Conservation (phyloP, 2,113 vertebrate genomes). For the human region DNA sequence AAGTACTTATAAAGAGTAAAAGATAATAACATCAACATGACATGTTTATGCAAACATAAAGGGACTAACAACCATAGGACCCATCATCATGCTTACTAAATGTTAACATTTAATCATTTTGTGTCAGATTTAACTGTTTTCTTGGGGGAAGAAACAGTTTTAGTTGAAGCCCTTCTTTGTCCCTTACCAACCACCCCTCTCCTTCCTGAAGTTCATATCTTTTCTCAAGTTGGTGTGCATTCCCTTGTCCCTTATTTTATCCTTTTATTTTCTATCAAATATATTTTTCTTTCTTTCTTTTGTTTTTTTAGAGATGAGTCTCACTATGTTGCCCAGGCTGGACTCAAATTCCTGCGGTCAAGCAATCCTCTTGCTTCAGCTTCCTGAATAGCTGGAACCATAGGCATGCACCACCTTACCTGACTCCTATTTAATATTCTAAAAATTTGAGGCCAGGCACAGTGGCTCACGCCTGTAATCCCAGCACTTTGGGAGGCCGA, state of each 20-base stretch:
- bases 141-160: neutral
- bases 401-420: neutral
- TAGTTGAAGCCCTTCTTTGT: neutral
- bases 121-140: neutral
- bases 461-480: too few species aligned
- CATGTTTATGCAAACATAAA: neutral
- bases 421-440: neutral
- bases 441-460: neutral
- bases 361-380: neutral
- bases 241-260: neutral
- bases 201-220: neutral
- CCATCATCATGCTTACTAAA: neutral
- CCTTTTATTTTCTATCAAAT: neutral
- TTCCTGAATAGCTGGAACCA: neutral
- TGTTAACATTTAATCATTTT: neutral
- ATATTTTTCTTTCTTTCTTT: neutral
- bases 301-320: neutral
- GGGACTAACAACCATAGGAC: neutral
- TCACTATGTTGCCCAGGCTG: neutral
- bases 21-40: neutral
- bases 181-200: neutral
- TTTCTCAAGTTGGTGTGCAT: neutral
- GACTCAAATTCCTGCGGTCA: neutral
- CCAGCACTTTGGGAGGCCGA: too few species aligned
- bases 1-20: constrained; percentile 3